Evolutionary conservation across 2,888 invertebrate genomes (phyloP), one percentile per base, ranked within the genome.

Genomic region (Onchidella celtica): DNA sequence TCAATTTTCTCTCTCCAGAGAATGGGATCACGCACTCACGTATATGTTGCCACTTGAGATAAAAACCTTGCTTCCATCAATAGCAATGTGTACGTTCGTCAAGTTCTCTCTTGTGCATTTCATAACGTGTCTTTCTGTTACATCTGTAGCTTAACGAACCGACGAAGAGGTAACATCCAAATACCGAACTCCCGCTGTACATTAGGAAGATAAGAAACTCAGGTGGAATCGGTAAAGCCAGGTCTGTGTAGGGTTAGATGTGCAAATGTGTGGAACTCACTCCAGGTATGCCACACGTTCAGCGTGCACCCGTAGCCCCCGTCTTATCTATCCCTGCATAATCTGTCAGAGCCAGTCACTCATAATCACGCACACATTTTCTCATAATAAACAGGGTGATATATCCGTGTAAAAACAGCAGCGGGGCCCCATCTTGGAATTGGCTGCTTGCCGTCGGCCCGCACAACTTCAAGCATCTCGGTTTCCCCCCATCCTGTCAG

Each of bases 391-490:
- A 77, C 77, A 77, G 27, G 27, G 77, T 68, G 55, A 77, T 77
- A 66, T 36, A 75, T 65, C 75, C 65, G 14, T 65, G 65, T 63
- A 75, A 75, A 65, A 75, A 55, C 77, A 68, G 55, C 34, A 27
- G 27, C 77, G 27, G 24, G 34, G 36, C 55, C 40, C 55, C 77
- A 27, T 36, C 77, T 57, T 77, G 29, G 68, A 63, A 77, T 77
- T 77, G 70, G 59, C 78, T 70, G 69, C 78, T 59, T 55, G 59
- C 70, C 69, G 78, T 78, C 78, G 69, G 40, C 59, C 27, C 68
- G 55, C 59, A 36, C 68, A 61, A 70, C 79, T 65, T 79, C 79
- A 79, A 79, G 72, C 79, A 40, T 72, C 79, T 79, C 72, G 21
- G 34, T 72, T 78, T 79, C 36, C 79, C 72, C 65, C n/a, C 24